Evolutionary conservation across 1,140 invertebrate genomes (phyloP), one percentile per base, ranked within the genome.

Genomic region (Drosophila littoralis): DNA sequence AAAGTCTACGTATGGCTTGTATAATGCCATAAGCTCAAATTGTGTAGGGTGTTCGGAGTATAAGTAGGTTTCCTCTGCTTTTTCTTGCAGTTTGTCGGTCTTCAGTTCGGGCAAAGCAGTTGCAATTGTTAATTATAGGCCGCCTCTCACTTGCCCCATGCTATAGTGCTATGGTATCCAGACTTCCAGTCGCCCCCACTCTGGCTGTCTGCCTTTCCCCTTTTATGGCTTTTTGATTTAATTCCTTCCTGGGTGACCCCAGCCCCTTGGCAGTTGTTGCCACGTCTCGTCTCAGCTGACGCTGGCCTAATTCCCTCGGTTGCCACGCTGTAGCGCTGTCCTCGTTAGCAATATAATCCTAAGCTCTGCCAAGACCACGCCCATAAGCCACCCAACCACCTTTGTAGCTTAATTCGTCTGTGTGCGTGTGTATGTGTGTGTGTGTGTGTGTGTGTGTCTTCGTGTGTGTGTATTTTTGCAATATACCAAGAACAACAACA

Each of bases 321-420:
- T 52, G 40, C 12, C 36, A n/a, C 57, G 50, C 15, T 70, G 55
- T 67, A 66, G 61, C 64, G 55, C 77, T 78, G 77, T 60, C 78
- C 81, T 85, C 81, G 81, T 84, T 84, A 86, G 81, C 74, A 76
- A 65, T 66, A 70, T 84, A 84, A 84, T 85, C 77, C 81, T 57
- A 75, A 85, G 77, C 79, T 74, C 12, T 22, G 36, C 64, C 57
- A 61, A 65, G 22, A 48, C 42, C 64, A 68, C 63, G 45, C 45
- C 55, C 55, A 46, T 28, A 28, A 28, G 6, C 46, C 38, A 13
- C 17, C 43, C 7, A 28, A 28, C 22, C 22, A 28, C 22, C 22
- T 28, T 6, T 50, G 35, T 15, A 12, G 35, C 48, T 13, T 12
- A 17, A 32, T 10, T 17, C 7, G 48, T 3, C 1, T 35, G 10